Conservation (phyloP, 2,888 invertebrate species). For the Unio delphinus region DNA sequence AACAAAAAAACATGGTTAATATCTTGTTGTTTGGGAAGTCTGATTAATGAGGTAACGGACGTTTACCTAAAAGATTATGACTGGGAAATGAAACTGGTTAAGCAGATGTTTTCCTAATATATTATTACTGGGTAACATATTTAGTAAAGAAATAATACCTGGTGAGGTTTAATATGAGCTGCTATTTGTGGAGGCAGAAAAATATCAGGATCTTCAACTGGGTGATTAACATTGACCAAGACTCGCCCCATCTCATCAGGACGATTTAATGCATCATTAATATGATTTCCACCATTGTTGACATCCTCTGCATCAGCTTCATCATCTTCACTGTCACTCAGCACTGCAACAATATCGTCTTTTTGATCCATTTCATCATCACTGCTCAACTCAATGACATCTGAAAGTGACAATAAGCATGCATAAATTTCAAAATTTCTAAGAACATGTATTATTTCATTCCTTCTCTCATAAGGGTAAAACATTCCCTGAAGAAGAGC, state of each 20-base stretch:
- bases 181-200: conserved; percentile 92
- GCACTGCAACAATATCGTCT: conserved; percentile 70
- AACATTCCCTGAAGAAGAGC: no score
- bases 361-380: conserved; percentile 63
- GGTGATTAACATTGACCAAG: conserved; percentile 93
- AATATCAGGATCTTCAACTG: conserved; percentile 90
- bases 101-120: not conserved
- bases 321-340: conserved; percentile 71
- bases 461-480: no score
- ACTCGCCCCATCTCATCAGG: conserved; percentile 94
- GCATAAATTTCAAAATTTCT: not conserved
- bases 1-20: no score
- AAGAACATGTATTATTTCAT: no score
- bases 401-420: conserved; percentile 9
- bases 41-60: not conserved
- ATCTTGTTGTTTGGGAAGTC: no score
- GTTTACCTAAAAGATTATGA: not conserved
- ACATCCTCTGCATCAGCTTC: conserved; percentile 91
- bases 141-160: conserved; percentile 75
- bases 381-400: conserved; percentile 52
- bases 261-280: conserved; percentile 91
- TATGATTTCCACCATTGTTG: conserved; percentile 89
- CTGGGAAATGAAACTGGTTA: not conserved
- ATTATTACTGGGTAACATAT: not conserved
- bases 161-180: conserved; percentile 94